phyloP scores from a whole-genome alignment of 2,113 vertebrate species.

The Festucalex cinctus region DNA sequence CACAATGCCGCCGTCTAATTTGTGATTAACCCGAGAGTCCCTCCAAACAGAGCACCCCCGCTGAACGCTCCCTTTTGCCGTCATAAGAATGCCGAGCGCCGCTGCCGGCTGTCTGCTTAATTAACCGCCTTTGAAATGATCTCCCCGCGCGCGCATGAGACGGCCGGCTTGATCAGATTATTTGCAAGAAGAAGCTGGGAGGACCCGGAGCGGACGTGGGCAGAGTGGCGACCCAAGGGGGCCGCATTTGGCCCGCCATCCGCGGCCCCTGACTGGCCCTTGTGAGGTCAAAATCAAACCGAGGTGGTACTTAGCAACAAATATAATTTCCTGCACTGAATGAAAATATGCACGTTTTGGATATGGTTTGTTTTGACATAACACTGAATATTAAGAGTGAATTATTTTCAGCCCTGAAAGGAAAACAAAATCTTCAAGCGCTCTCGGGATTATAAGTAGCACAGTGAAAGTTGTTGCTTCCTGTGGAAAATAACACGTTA shows the following conservation, averaged over 20 bases:
- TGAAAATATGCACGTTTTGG: too few species aligned
- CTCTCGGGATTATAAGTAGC: background rate
- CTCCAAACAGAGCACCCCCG: background rate
- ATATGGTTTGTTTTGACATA: too few species aligned
- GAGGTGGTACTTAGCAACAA: background rate
- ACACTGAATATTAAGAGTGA: too few species aligned
- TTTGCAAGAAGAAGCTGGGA: background rate
- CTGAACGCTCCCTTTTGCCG: background rate
- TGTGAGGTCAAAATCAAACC: background rate
- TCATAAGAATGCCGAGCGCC: background rate
- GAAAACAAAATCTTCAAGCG: too few species aligned
- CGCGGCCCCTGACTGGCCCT: background rate
- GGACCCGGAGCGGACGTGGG: background rate
- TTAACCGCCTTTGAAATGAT: slow-evolving; percentile 30
- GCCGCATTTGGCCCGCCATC: background rate
- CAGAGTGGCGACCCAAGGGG: background rate
- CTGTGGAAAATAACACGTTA: background rate
- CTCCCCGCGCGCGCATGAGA: slow-evolving; percentile 7
- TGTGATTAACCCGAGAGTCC: background rate
- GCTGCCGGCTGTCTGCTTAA: slow-evolving; percentile 4
- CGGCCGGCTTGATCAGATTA: slow-evolving; percentile 7
- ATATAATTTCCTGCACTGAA: too few species aligned
- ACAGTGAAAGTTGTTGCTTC: background rate
- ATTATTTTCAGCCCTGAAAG: background rate
- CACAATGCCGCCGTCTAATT: background rate